Evolutionary conservation across 2,113 vertebrate genomes (phyloP).

Genomic region (Sapayoa aenigma): DNA sequence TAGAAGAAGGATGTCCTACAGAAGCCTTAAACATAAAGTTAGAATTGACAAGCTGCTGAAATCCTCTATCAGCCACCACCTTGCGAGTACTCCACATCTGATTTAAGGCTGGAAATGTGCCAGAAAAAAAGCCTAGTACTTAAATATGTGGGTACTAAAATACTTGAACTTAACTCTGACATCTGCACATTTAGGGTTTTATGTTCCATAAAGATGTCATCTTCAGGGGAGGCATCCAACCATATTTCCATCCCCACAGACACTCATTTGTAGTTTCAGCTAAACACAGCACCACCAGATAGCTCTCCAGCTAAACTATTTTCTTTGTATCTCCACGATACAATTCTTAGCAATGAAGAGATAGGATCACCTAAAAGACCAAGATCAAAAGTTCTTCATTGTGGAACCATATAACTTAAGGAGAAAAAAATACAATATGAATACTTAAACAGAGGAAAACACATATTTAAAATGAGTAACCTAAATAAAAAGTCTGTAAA

Average conservation of each 20-base stretch:
- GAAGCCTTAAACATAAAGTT: constrained; percentile 22
- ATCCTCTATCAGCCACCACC: constrained; percentile 29
- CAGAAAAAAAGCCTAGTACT: constrained; percentile 9
- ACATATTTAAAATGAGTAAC: constrained; percentile 31
- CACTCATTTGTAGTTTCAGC: not conserved
- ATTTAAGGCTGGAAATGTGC: constrained; percentile 34
- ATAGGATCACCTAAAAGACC: not conserved
- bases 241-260: not conserved
- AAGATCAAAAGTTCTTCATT: not conserved
- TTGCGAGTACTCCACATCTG: constrained; percentile 36
- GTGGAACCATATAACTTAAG: not conserved
- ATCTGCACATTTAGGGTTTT: constrained; percentile 18
- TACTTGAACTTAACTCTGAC: constrained; percentile 37
- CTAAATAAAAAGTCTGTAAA: constrained; percentile 31
- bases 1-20: not conserved
- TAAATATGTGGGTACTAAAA: constrained; percentile 27
- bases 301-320: not conserved
- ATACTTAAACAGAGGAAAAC: constrained; percentile 34
- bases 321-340: not conserved
- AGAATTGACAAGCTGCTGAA: constrained; percentile 51
- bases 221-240: not conserved
- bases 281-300: not conserved
- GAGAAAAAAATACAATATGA: constrained; percentile 31
- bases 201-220: constrained; percentile 19
- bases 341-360: not conserved